These are phyloP conservation scores for Trinorchestia longiramus DNA, from an alignment of 1,140 invertebrate species.

Conservation along the genomic window DNA sequence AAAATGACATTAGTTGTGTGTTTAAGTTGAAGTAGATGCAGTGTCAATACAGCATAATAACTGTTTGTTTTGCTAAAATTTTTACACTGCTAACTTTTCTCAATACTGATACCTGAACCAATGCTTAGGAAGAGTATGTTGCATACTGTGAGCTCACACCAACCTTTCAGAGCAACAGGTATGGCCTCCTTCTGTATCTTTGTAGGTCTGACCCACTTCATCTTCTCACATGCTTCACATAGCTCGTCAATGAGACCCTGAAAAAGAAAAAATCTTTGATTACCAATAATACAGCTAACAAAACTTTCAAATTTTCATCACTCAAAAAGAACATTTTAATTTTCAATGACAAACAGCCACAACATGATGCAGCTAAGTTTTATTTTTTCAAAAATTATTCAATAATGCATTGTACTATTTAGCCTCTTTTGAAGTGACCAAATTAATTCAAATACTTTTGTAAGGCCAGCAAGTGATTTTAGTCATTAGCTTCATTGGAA, in stretches of 20 bases:
- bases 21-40: too few species aligned
- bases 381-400: not conserved
- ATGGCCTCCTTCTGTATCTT: slow-evolving; percentile 96
- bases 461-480: not conserved
- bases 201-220: slow-evolving; percentile 94
- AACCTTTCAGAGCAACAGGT: slow-evolving; percentile 88
- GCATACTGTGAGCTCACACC: not conserved
- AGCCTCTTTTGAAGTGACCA: not conserved
- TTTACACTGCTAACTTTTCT: too few species aligned
- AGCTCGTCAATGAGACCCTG: slow-evolving; percentile 93
- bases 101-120: not conserved
- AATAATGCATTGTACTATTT: not conserved
- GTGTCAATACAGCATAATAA: too few species aligned
- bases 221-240: slow-evolving; percentile 88
- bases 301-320: not conserved
- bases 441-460: not conserved
- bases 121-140: not conserved
- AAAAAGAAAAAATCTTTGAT: slow-evolving; percentile 47
- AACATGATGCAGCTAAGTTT: not conserved
- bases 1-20: not conserved
- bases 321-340: not conserved
- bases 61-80: too few species aligned
- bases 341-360: not conserved
- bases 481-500: not conserved
- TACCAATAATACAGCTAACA: not conserved